These are phyloP conservation scores for Tylochromis polylepis DNA, from an alignment of 2,113 vertebrate species.

Conservation along the genomic window DNA sequence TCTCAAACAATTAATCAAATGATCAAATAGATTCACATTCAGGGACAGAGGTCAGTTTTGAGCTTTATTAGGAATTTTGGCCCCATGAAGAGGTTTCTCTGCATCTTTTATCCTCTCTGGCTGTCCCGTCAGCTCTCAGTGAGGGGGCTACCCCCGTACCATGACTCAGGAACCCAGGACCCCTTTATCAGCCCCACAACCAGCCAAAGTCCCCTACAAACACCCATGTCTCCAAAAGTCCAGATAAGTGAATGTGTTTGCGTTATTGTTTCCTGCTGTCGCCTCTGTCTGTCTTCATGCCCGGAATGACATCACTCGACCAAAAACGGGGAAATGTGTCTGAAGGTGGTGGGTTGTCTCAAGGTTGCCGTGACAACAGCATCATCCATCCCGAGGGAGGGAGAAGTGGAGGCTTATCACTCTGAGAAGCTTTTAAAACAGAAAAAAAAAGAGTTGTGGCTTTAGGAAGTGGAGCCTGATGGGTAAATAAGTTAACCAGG, in stretches of 20 bases:
- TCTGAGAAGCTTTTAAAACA: constrained; percentile 61
- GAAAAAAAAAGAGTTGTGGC: constrained; percentile 15
- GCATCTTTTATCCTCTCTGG: constrained; percentile 39
- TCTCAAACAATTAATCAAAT: fast-evolving
- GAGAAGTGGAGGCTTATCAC: constrained; percentile 67
- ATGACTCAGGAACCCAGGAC: constrained; percentile 76
- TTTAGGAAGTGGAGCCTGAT: constrained; percentile 57
- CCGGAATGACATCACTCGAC: constrained; percentile 48
- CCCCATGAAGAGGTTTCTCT: background rate
- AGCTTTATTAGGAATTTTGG: background rate
- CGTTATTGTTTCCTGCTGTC: background rate
- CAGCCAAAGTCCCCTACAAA: background rate
- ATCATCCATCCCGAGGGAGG: constrained; percentile 43
- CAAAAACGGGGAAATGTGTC: background rate
- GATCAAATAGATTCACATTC: background rate
- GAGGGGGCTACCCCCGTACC: constrained; percentile 74
- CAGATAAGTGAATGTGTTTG: constrained; percentile 78
- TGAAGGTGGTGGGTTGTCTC: background rate
- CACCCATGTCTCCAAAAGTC: constrained; percentile 66
- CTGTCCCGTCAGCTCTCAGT: constrained; percentile 70
- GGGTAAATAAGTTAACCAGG: constrained; percentile 69
- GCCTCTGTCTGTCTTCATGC: constrained; percentile 23
- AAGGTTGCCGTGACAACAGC: constrained; percentile 46
- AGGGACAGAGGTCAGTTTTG: background rate
- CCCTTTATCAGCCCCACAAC: constrained; percentile 79